Percentiles rank a stretch among this genome's conserved stretches.
Conservation (phyloP, 2,888 invertebrate genomes). For the Leptopilina myrica region DNA sequence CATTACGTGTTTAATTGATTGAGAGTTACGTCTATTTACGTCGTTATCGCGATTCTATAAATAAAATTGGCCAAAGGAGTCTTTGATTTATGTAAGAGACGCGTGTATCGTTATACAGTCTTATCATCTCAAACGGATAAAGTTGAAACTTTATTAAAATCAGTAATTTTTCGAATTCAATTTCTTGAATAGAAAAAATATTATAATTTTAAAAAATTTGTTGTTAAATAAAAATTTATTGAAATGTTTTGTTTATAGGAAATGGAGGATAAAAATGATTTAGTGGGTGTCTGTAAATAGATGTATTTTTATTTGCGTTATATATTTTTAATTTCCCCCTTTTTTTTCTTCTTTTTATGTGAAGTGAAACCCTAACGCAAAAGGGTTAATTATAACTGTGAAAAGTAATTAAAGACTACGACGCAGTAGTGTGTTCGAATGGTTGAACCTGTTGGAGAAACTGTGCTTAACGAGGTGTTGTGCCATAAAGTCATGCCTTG, state of each 20-base stretch:
- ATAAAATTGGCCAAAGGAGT: no score
- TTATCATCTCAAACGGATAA: no score
- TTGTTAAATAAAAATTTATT: neutral
- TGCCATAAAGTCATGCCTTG: conserved; percentile 10
- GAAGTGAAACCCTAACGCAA: conserved; percentile 13
- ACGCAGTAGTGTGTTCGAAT: conserved; percentile 26
- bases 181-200: no score
- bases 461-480: conserved; percentile 29
- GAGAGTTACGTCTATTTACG: no score
- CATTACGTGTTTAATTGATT: no score
- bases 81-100: no score
- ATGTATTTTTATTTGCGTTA: conserved; percentile 6
- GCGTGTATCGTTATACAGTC: no score
- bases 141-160: no score
- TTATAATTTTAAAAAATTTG: no score
- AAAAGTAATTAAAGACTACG: conserved; percentile 46
- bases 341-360: neutral
- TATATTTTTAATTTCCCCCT: neutral
- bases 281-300: neutral
- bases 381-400: conserved; percentile 48
- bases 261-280: neutral
- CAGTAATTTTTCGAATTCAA: no score
- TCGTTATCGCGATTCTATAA: no score
- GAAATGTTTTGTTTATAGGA: neutral
- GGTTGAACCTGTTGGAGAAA: neutral